Conservation (phyloP, 2,888 invertebrate species). For the Platycnemis pennipes region DNA sequence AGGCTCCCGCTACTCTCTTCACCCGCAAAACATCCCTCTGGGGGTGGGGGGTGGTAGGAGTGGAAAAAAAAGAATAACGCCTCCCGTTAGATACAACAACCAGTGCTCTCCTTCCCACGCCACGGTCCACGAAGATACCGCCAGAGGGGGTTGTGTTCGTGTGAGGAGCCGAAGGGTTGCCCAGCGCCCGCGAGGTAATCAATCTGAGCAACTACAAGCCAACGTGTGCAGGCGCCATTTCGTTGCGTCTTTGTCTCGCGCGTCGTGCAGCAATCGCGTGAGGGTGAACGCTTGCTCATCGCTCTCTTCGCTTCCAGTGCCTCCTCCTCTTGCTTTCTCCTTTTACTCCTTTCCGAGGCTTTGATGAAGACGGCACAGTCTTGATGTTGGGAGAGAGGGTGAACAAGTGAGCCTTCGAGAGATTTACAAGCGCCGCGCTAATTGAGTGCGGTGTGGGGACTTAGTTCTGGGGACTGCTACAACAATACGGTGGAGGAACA, state of each 20-base stretch:
- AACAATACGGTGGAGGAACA: neutral
- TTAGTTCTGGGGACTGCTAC: neutral
- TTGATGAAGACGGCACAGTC: neutral
- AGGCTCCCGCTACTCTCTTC: neutral
- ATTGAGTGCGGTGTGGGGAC: neutral
- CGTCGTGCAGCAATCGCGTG: neutral
- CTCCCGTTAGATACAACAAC: neutral
- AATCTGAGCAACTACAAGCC: neutral
- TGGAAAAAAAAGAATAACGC: neutral
- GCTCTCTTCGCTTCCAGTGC: neutral
- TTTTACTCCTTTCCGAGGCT: neutral
- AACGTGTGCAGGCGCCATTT: neutral
- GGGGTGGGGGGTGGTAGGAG: neutral
- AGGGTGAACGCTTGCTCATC: neutral
- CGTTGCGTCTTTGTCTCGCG: neutral
- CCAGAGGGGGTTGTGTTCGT: neutral
- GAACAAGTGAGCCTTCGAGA: neutral
- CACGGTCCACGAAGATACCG: neutral
- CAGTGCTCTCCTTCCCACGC: constrained; percentile 15
- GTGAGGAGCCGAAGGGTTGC: neutral
- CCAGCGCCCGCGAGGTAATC: neutral
- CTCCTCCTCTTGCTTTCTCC: neutral
- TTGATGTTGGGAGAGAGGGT: neutral
- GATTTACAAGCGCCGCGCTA: constrained; percentile 4
- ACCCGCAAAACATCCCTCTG: neutral